Base-by-base conservation (phyloP, 37 sponge, comb jelly and placozoan genomes). In the Oscarella lobularis region DNA sequence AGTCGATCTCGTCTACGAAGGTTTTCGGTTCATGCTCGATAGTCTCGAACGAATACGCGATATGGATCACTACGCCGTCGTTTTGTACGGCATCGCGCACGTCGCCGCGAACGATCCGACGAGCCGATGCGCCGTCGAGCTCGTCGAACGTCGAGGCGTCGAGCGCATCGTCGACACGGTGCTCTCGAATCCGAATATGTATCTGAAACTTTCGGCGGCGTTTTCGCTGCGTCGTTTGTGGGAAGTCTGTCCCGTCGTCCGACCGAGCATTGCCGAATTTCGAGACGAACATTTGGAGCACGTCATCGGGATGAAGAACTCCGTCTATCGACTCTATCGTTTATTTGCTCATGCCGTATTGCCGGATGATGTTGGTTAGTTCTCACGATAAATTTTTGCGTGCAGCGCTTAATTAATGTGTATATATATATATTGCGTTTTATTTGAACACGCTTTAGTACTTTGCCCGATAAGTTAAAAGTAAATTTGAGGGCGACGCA, bases 51-150 rank as follows among this genome's bases (percentile, higher is more conserved):
- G 20, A 27, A 20, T 48, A 27, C 9, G 20, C 9, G 60, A 48
- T 20, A 48, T 48, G 60, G 60, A 48, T 48, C 60, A 48, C 20
- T 48, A 48, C 20, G 60, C 60, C 60, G 60, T 48, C 60, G 60
- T 48, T 9, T 20, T 48, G 60, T 48, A 48, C 20, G 20, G 60
- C 60, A 48, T 20, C 60, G 60, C 60, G 20, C 60, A 48, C 60
- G 20, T 48, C 20, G 60, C 60, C 60, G 60, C 60, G 20, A 48
- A 48, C 20, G 60, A 48, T 48, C 60, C 60, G 60, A 48, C 60
- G 9, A 48, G 60, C 20, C 60, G 20, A 20, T 48, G 60, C 20
- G 9, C 60, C 14, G 20, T 27, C 14, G 60, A 48, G 14, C 60
- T 48, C 14, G 60, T 48, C 14, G 60, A 48, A 9, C 14, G 14